A percentile compares a stretch with the other conserved stretches of the same genome.
phyloP scores from a whole-genome alignment of 92 coral and sea anemone species.

The Epizoanthus illoricatus region DNA sequence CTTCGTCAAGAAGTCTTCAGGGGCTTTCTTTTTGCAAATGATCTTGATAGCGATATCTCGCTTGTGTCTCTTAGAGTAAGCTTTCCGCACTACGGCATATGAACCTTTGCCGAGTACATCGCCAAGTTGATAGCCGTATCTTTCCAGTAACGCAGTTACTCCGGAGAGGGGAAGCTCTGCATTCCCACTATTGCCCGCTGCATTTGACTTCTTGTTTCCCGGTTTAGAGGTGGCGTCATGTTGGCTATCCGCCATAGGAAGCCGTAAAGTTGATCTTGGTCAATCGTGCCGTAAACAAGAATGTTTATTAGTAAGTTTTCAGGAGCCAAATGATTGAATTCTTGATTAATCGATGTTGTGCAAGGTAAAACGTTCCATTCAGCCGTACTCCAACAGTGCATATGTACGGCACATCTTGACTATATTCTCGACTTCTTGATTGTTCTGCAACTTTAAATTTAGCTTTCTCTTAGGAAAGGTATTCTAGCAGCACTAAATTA shows the following conservation, averaged over 20 bases:
- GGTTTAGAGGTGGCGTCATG: conserved; percentile 19
- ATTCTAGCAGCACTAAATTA: conserved; percentile 3
- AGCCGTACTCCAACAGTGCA: background rate
- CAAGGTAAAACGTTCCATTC: background rate
- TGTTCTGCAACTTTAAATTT: background rate
- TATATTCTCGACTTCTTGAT: too few species aligned
- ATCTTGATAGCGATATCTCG: conserved; percentile 92
- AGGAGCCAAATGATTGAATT: background rate
- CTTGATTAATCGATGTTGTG: background rate
- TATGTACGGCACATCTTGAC: too few species aligned
- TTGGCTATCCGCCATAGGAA: conserved; percentile 38
- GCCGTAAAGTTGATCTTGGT: background rate
- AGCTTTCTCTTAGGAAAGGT: background rate
- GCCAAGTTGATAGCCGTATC: conserved; percentile 93
- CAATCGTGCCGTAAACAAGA: background rate
- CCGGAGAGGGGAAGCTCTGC: conserved; percentile 66
- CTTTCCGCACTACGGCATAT: conserved; percentile 92
- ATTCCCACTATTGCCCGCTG: conserved; percentile 9
- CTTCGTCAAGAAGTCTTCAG: conserved; percentile 92
- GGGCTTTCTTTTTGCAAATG: conserved; percentile 98
- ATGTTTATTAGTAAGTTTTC: background rate
- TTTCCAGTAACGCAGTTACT: conserved; percentile 84
- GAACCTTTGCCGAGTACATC: conserved; percentile 96
- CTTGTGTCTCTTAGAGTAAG: conserved; percentile 88
- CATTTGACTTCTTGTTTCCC: conserved; percentile 37